These are phyloP conservation scores for Trissonchulus latispiculum DNA, from an alignment of 2,888 invertebrate species.

Conservation along the genomic window DNA sequence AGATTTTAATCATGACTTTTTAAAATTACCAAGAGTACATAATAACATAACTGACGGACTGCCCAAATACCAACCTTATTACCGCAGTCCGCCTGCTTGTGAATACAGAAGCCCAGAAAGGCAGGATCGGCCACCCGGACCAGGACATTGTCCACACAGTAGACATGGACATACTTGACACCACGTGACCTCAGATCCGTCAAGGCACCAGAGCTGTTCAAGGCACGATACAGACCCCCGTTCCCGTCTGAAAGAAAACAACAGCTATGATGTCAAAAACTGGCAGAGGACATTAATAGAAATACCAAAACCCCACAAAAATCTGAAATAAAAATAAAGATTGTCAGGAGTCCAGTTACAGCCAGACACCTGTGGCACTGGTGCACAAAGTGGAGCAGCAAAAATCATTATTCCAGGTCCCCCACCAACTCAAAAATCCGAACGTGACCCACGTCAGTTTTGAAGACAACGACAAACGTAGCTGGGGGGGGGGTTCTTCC, in stretches of 20 bases:
- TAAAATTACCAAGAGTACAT: too few relatives aligned
- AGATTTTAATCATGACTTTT: too few relatives aligned
- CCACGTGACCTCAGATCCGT: slow-evolving; percentile 54
- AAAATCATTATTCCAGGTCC: too few relatives aligned
- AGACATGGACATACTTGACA: slow-evolving; percentile 79
- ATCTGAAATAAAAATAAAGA: too few relatives aligned
- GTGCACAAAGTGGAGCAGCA: too few relatives aligned
- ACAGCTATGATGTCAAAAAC: slow-evolving; percentile 11
- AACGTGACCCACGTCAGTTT: too few relatives aligned
- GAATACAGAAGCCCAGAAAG: slow-evolving; percentile 85
- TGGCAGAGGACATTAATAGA: slow-evolving; percentile 8
- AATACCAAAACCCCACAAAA: background rate
- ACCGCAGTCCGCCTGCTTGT: slow-evolving; percentile 80
- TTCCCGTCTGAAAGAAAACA: slow-evolving; percentile 51
- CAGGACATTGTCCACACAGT: slow-evolving; percentile 96
- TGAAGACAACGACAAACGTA: too few relatives aligned
- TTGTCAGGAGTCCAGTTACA: too few relatives aligned
- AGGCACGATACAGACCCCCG: slow-evolving; percentile 53
- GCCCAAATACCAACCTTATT: slow-evolving; percentile 65
- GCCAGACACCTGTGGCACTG: too few relatives aligned
- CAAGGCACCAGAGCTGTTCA: slow-evolving; percentile 47
- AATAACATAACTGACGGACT: too few relatives aligned
- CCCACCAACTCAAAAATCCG: too few relatives aligned
- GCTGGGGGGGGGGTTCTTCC: too few relatives aligned
- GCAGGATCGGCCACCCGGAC: slow-evolving; percentile 95